Conservation (phyloP, 2,113 vertebrate genomes). For the Alaudala cheleensis region DNA sequence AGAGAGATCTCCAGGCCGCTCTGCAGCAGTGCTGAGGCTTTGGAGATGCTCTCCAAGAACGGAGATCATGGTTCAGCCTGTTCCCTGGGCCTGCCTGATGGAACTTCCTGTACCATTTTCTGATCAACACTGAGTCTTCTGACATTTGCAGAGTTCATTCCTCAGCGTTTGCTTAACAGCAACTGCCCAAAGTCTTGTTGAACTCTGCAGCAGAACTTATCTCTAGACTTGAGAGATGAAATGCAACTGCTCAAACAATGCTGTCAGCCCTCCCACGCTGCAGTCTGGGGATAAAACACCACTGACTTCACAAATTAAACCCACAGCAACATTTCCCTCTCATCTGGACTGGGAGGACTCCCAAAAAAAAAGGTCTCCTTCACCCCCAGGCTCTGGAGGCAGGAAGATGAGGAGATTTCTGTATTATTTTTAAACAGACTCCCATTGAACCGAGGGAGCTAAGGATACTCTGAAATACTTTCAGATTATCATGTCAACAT, state of each 20-base stretch:
- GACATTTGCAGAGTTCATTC: background rate
- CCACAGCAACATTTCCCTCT: background rate
- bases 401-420: background rate
- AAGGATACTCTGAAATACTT: background rate
- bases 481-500: background rate
- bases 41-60: background rate
- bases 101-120: background rate
- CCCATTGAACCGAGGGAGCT: background rate
- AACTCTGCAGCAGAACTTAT: background rate
- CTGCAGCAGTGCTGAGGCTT: background rate
- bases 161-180: background rate
- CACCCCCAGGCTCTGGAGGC: background rate
- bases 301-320: background rate
- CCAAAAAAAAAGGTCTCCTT: slow-evolving; percentile 1
- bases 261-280: background rate
- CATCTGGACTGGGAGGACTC: background rate
- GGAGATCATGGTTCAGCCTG: background rate
- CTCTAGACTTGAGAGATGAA: background rate
- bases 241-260: background rate
- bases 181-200: background rate
- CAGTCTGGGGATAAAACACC: background rate
- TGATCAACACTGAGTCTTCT: background rate
- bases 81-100: background rate
- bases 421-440: background rate
- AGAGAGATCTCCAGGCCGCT: background rate